A percentile compares a stretch with the other conserved stretches of the same genome.
Conservation (phyloP, 2,888 invertebrate species). For the Ophraella communa region DNA sequence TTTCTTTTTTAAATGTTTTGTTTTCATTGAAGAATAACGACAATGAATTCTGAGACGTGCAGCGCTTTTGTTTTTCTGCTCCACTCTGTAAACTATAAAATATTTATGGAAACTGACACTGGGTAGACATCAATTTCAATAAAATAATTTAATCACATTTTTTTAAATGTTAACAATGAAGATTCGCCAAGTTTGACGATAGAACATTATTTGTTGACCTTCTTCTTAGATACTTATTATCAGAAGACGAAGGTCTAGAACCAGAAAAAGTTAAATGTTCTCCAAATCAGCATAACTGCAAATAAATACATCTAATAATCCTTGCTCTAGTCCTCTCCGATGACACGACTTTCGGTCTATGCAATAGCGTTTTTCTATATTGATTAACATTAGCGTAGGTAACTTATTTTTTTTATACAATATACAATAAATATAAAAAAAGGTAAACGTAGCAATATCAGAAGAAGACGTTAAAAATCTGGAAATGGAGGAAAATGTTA, state of each 20-base stretch:
- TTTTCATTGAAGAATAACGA: too few relatives aligned
- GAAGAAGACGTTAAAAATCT: too few relatives aligned
- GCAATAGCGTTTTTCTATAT: conserved; percentile 7
- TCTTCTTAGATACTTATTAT: conserved; percentile 28
- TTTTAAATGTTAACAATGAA: not conserved
- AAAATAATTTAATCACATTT: not conserved
- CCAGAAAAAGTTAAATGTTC: conserved; percentile 22
- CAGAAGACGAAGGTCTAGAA: conserved; percentile 22
- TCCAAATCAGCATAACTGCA: conserved; percentile 30
- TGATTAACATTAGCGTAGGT: not conserved
- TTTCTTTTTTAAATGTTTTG: too few relatives aligned
- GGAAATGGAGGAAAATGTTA: too few relatives aligned
- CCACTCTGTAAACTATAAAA: too few relatives aligned
- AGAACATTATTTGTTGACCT: conserved; percentile 24
- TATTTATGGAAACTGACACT: too few relatives aligned
- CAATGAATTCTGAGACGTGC: too few relatives aligned
- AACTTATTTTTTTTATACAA: not conserved
- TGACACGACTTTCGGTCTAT: conserved; percentile 23
- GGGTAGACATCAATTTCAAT: too few relatives aligned
- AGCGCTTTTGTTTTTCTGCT: too few relatives aligned
- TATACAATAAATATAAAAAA: too few relatives aligned
- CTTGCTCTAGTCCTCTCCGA: conserved; percentile 39
- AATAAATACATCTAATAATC: conserved; percentile 28
- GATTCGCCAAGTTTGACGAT: conserved; percentile 13
- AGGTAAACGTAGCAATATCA: too few relatives aligned